These are phyloP conservation scores for Daktulosphaira vitifoliae DNA, from an alignment of 1,140 invertebrate genomes.

Conservation along the genomic window DNA sequence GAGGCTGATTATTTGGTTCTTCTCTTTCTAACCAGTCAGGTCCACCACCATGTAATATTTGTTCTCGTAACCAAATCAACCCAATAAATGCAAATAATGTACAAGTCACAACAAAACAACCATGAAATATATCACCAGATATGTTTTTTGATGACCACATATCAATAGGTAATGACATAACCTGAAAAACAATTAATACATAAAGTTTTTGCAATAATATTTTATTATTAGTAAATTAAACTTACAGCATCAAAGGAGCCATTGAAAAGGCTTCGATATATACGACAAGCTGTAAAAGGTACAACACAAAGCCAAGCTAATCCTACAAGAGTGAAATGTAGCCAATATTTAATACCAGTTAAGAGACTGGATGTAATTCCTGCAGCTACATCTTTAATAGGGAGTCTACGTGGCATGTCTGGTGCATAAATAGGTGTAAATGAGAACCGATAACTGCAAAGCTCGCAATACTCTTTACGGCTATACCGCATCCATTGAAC, in stretches of 20 bases:
- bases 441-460: constrained; percentile 95
- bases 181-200: constrained; percentile 39
- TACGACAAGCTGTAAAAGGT: constrained; percentile 91
- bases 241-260: constrained; percentile 66
- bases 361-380: constrained; percentile 82
- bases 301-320: constrained; percentile 97
- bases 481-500: constrained; percentile 91
- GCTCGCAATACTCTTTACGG: constrained; percentile 96
- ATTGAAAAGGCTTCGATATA: constrained; percentile 84
- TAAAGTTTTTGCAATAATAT: not conserved
- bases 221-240: constrained; percentile 19
- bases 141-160: constrained; percentile 89
- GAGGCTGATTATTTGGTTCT: constrained; percentile 29
- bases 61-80: constrained; percentile 92
- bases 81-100: constrained; percentile 95
- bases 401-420: constrained; percentile 94
- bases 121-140: constrained; percentile 86
- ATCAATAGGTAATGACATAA: constrained; percentile 80
- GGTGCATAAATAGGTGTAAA: constrained; percentile 98
- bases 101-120: constrained; percentile 92
- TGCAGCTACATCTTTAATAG: constrained; percentile 78
- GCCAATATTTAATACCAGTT: constrained; percentile 88
- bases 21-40: constrained; percentile 82
- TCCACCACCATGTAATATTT: constrained; percentile 93
- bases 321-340: constrained; percentile 92